Percentiles rank a stretch among this genome's conserved stretches.
phyloP scores from a whole-genome alignment of 2,888 invertebrate species.

The Xestia rhomboidea region DNA sequence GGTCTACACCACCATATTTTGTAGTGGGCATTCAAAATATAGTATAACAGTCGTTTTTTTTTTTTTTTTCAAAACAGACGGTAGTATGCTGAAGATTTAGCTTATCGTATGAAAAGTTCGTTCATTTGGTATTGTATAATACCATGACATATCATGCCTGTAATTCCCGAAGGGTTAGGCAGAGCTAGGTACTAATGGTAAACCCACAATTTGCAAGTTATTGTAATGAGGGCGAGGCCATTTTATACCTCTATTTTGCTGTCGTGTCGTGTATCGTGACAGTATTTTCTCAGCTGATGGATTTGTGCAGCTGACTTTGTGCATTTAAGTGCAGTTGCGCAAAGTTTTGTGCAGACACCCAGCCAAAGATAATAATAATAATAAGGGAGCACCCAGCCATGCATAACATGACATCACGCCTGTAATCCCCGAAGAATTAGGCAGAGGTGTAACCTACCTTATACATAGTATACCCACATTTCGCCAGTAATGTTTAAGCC shows the following conservation, averaged over 20 bases:
- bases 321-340: conserved; percentile 3
- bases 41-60: too few species aligned
- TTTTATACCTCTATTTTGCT: too few species aligned
- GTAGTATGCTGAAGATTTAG: neutral
- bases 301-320: neutral
- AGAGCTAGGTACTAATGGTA: neutral
- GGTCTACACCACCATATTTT: neutral
- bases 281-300: neutral
- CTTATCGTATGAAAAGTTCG: neutral
- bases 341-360: conserved; percentile 9
- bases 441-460: too few species aligned
- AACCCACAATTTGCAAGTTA: neutral
- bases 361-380: too few species aligned
- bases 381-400: too few species aligned
- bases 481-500: too few species aligned
- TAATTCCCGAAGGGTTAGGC: neutral
- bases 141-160: fast-evolving
- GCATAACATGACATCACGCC: too few species aligned
- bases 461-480: too few species aligned
- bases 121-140: neutral
- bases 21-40: neutral
- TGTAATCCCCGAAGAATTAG: too few species aligned
- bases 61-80: neutral
- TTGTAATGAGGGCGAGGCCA: neutral
- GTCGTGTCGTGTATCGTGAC: too few species aligned